These are phyloP conservation scores for Dichetophora obliterata DNA, from an alignment of 2,888 invertebrate species.

Conservation along the genomic window DNA sequence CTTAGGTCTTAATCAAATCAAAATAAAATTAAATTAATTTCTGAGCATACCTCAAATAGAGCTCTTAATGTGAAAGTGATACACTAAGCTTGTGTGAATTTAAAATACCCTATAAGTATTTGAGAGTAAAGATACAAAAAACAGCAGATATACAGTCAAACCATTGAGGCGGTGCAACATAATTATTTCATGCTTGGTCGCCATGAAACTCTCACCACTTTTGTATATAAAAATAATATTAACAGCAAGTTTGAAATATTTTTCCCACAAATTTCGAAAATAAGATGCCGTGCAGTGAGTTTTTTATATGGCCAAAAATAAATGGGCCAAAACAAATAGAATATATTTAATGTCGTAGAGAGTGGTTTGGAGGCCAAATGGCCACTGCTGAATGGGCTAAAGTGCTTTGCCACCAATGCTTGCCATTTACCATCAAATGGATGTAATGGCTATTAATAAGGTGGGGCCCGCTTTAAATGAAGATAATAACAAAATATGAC, in stretches of 20 bases:
- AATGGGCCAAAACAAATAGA: conserved; percentile 12
- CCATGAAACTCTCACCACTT: neutral
- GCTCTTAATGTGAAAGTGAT: neutral
- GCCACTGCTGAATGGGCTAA: neutral
- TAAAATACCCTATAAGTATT: neutral
- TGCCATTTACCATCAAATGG: conserved; percentile 40
- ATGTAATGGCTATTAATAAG: conserved; percentile 40
- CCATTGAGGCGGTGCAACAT: conserved; percentile 35
- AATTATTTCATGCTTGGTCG: conserved; percentile 27
- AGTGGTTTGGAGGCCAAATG: neutral
- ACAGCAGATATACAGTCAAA: neutral
- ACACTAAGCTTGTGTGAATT: neutral
- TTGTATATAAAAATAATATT: conserved; percentile 4
- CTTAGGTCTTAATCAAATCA: neutral
- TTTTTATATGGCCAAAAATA: neutral
- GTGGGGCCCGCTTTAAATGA: conserved; percentile 37
- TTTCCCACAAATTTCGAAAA: neutral
- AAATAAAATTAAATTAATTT: neutral
- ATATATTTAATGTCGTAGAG: neutral
- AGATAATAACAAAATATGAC: conserved; percentile 44
- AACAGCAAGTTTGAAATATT: conserved; percentile 2
- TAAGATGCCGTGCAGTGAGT: neutral
- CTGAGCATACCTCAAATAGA: neutral
- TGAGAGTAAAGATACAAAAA: neutral
- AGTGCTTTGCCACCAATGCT: conserved; percentile 3